Conservation (phyloP, 2,113 vertebrate species). For the Oryzias celebensis region DNA sequence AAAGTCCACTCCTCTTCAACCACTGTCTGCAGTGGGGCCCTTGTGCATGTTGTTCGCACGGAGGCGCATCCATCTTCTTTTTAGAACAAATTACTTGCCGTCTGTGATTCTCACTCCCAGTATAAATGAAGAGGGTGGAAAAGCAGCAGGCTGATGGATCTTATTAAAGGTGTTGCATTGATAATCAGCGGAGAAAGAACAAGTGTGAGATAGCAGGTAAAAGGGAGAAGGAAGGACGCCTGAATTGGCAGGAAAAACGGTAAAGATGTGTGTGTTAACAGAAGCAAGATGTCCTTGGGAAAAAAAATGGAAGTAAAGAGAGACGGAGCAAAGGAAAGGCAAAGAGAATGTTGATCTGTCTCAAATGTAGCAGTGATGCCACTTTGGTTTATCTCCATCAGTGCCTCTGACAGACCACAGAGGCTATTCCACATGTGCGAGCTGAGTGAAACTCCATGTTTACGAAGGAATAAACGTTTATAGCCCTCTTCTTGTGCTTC, state of each 20-base stretch:
- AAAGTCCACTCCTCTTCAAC: constrained; percentile 44
- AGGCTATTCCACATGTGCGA: constrained; percentile 41
- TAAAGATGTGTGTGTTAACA: constrained; percentile 37
- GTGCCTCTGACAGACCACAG: constrained; percentile 48
- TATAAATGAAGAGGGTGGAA: constrained; percentile 54
- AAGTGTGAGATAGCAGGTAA: constrained; percentile 18
- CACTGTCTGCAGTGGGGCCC: constrained; percentile 37
- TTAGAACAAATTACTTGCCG: constrained; percentile 61
- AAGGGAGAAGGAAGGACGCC: constrained; percentile 12
- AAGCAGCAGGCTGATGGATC: constrained; percentile 48
- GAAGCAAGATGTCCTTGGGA: constrained; percentile 49
- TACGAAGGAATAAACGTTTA: constrained; percentile 55
- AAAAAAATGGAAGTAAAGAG: constrained; percentile 17
- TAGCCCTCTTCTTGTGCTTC: constrained; percentile 11
- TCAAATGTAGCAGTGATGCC: constrained; percentile 59
- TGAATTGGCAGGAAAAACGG: constrained; percentile 19
- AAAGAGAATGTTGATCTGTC: constrained; percentile 46
- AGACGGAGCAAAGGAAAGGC: background rate
- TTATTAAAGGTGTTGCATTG: constrained; percentile 71
- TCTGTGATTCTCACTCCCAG: constrained; percentile 48
- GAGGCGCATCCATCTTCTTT: constrained; percentile 67
- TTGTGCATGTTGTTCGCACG: constrained; percentile 48
- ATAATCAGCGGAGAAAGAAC: constrained; percentile 56
- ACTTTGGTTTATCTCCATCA: constrained; percentile 67
- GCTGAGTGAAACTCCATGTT: constrained; percentile 73